Evolutionary conservation across 2,113 vertebrate species (phyloP), one percentile per base, ranked within the genome.

Genomic region (Amphiprion percula): DNA sequence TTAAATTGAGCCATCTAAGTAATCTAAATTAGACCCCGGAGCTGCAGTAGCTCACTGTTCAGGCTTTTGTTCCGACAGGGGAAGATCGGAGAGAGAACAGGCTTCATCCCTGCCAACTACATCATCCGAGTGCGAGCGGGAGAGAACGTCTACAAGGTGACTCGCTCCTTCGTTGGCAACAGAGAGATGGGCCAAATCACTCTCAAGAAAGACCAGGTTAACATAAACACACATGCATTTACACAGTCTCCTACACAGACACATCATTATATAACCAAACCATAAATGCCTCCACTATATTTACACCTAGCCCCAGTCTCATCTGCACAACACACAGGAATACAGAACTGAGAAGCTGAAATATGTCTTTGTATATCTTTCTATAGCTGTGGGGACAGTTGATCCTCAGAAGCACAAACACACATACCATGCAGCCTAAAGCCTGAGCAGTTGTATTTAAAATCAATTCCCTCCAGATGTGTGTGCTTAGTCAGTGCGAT

Each of bases 101-200:
- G 97, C 33, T 97, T 94, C 83, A 94, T 98, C 52, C 95, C 96
- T 1, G 95, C 96, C 0, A 97, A 96, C 84, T 98, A 96, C 91
- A 96, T 97, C 90, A 97, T 98, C 87, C 92, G 96, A 0, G 97
- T 97, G 60, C 93, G 95, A 17, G 92, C 94, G 0, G 96, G 95
- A 12, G 96, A 97, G 78, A 84, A 91, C 4, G 96, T 97, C 46
- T 96, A 95, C 90, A 96, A 96, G 2, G 96, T 97, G 69, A 96
- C 94, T 0, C 91, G 96, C 5, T 97, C 96, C 74, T 98, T 98
- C 2, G 96, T 97, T 26, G 97, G 96, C 65, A 98, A 97, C 92
- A 90, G 94, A 19, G 96, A 97, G 84, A 97, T 97, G 68, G 97
- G 96, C 56, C 97, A 97, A 90, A 98, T 98, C 90, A 98, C 96